Conservation (phyloP, 2,888 invertebrate species). For the Rhyacophila evoluta region DNA sequence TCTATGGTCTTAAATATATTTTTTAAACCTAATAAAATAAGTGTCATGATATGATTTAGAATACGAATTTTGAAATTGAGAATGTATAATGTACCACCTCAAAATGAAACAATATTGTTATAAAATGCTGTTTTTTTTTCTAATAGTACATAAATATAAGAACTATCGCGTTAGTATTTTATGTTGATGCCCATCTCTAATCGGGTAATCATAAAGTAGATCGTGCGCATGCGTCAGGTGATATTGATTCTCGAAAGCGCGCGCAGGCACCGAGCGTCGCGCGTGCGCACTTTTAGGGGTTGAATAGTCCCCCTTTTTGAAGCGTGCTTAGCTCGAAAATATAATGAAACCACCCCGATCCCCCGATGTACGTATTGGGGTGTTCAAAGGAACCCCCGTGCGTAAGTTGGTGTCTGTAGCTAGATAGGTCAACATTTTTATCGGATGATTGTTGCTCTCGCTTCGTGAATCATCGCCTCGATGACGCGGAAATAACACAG, state of each 20-base stretch:
- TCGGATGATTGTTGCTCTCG: background rate
- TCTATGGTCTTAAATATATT: too few species aligned
- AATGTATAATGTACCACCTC: too few species aligned
- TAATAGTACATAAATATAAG: too few species aligned
- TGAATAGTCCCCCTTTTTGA: background rate
- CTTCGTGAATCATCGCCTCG: background rate
- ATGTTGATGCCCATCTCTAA: background rate
- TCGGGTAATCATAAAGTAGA: background rate
- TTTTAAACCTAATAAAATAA: too few species aligned
- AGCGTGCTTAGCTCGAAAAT: background rate
- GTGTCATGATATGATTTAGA: too few species aligned
- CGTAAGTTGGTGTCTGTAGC: background rate
- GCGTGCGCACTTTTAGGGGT: constrained; percentile 30
- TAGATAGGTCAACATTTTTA: constrained; percentile 4
- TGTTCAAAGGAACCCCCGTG: background rate
- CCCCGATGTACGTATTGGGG: background rate
- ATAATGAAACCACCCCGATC: background rate
- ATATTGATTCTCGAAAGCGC: constrained; percentile 27
- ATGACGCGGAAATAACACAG: background rate
- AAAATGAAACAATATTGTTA: too few species aligned
- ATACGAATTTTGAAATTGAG: too few species aligned
- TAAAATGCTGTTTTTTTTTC: too few species aligned
- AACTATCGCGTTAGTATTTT: background rate
- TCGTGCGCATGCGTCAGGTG: constrained; percentile 29
- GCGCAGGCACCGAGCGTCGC: constrained; percentile 25